These are phyloP conservation scores for Amphimedon queenslandica DNA, from an alignment of 37 sponge, comb jelly and placozoan genomes.

Conservation along the genomic window DNA sequence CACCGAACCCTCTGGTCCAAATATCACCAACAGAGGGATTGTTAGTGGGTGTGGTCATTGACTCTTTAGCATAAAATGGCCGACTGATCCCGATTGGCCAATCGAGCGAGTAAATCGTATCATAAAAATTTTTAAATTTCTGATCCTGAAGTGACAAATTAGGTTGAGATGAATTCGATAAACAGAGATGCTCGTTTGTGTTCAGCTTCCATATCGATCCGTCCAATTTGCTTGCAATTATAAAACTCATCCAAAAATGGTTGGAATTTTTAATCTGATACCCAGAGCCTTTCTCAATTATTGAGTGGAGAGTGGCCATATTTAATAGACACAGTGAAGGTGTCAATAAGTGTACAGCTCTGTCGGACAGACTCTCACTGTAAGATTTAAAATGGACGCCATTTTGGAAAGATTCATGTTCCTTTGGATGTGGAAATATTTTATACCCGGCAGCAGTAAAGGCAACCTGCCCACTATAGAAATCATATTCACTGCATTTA, in stretches of 20 bases:
- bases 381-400: constrained; percentile 16
- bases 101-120: background rate
- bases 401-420: background rate
- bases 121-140: background rate
- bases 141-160: background rate
- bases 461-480: too few relatives aligned
- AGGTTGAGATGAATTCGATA: background rate
- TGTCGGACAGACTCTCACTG: background rate
- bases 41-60: background rate
- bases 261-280: too few relatives aligned
- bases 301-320: background rate
- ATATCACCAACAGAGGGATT: background rate
- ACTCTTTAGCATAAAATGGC: background rate
- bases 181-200: background rate
- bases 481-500: too few relatives aligned
- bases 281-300: background rate
- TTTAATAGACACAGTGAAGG: constrained; percentile 8
- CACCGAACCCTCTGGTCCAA: constrained; percentile 40
- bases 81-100: background rate
- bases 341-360: constrained; percentile 12
- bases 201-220: background rate
- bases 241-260: background rate
- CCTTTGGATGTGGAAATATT: background rate
- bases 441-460: too few relatives aligned
- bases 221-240: background rate